Evolutionary conservation across 2,113 vertebrate species (phyloP).

Genomic region (Micronycteris hirsuta): DNA sequence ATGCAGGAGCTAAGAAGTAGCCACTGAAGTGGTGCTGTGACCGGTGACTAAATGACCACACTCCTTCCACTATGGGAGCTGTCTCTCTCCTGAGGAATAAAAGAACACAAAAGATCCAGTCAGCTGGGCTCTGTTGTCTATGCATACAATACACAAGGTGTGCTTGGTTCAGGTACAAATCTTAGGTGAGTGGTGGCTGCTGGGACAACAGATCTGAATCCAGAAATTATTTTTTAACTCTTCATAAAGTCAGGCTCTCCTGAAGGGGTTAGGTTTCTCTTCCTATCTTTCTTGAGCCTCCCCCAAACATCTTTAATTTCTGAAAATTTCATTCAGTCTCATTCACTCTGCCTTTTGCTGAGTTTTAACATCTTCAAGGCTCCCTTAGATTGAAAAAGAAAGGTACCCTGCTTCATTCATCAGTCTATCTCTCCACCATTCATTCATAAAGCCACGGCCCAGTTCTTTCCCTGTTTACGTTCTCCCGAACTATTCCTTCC

Average conservation of each 20-base stretch:
- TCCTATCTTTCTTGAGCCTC: not conserved
- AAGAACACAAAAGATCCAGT: slow-evolving; percentile 38
- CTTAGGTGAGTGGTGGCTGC: not conserved
- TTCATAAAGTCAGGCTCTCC: not conserved
- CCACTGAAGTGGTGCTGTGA: not conserved
- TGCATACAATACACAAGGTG: not conserved
- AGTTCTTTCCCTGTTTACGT: not conserved
- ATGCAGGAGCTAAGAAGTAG: not conserved
- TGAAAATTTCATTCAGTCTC: not conserved
- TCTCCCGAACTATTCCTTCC: not conserved
- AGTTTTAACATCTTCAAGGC: not conserved
- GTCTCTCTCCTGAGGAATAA: slow-evolving; percentile 85
- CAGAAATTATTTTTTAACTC: not conserved
- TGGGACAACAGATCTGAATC: not conserved
- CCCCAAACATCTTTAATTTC: not conserved
- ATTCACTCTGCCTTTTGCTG: not conserved
- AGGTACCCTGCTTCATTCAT: not conserved
- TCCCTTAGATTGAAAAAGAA: not conserved
- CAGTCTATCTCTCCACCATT: not conserved
- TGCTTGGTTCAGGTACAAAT: not conserved
- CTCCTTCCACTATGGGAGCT: slow-evolving; percentile 92
- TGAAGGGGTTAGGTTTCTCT: not conserved
- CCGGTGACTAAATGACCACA: slow-evolving; percentile 85
- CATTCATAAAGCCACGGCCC: not conserved
- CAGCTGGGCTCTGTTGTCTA: not conserved